Percentiles rank a stretch among this genome's conserved stretches.
Conservation (phyloP, 2,888 invertebrate species). For the Amiota minor region DNA sequence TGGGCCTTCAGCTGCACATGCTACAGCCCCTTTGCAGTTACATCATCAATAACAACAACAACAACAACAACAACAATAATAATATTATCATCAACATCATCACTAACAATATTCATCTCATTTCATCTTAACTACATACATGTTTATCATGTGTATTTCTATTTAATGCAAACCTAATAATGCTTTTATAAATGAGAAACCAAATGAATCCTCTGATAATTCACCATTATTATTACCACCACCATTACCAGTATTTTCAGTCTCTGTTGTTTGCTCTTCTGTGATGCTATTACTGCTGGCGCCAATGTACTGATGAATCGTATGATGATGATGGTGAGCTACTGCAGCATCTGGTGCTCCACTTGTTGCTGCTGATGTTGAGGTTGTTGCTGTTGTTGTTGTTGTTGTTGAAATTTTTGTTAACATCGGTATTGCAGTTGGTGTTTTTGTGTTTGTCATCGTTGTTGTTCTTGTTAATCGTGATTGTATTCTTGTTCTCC, state of each 20-base stretch:
- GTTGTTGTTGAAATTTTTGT: constrained; percentile 20
- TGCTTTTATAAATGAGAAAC: constrained; percentile 69
- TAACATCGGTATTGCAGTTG: constrained; percentile 4
- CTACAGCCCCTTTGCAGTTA: too few species aligned
- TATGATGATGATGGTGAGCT: background rate
- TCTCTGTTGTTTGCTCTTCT: constrained; percentile 32
- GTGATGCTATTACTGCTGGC: constrained; percentile 37
- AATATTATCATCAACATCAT: too few species aligned
- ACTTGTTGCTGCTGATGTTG: constrained; percentile 15
- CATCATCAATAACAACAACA: too few species aligned
- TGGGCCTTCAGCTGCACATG: too few species aligned
- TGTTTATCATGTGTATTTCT: too few species aligned
- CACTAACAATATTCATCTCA: too few species aligned
- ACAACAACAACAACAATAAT: too few species aligned
- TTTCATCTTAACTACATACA: too few species aligned
- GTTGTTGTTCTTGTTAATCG: constrained; percentile 32
- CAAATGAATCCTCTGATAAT: constrained; percentile 65
- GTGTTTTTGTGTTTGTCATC: constrained; percentile 35
- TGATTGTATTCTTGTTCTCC: constrained; percentile 23
- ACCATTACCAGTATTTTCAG: background rate
- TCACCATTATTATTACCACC: constrained; percentile 17
- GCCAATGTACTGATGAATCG: constrained; percentile 33
- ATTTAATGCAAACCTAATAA: constrained; percentile 64
- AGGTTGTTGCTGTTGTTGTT: background rate
- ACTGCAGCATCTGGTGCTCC: background rate